These are phyloP conservation scores for Ischnura elegans DNA, from an alignment of 2,888 invertebrate species.

Conservation along the genomic window DNA sequence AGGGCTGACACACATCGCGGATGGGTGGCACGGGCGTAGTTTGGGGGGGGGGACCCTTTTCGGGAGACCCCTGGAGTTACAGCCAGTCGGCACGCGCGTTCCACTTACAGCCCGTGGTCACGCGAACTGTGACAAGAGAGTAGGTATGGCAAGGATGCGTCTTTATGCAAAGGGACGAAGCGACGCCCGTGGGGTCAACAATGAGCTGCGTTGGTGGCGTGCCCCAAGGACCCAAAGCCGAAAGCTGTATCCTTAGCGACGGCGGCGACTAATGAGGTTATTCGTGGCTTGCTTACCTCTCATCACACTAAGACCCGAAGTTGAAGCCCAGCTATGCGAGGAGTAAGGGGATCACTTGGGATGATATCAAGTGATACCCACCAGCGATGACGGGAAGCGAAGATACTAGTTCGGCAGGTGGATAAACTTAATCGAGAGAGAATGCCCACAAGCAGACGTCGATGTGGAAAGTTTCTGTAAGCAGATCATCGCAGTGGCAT, in stretches of 20 bases:
- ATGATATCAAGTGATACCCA: neutral
- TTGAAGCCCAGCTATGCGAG: neutral
- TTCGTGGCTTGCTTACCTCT: neutral
- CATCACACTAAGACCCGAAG: neutral
- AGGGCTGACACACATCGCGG: neutral
- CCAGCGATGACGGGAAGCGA: neutral
- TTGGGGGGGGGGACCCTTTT: neutral
- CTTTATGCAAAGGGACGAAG: neutral
- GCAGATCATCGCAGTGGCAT: too few species aligned
- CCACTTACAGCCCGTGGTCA: neutral
- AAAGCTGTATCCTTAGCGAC: neutral
- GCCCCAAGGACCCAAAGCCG: too few species aligned
- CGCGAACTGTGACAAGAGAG: neutral
- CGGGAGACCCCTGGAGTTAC: neutral
- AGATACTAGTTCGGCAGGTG: neutral
- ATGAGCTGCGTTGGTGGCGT: neutral
- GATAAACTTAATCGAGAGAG: neutral
- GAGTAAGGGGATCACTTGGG: neutral
- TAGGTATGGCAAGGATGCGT: neutral
- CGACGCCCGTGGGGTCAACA: neutral
- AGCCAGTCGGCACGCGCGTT: conserved; percentile 8
- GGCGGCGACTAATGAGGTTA: neutral
- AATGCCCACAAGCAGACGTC: too few species aligned
- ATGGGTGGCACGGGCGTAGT: neutral
- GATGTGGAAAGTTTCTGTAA: too few species aligned